Evolutionary conservation across 2,113 vertebrate genomes (phyloP).

Genomic region (Stigmatopora argus): DNA sequence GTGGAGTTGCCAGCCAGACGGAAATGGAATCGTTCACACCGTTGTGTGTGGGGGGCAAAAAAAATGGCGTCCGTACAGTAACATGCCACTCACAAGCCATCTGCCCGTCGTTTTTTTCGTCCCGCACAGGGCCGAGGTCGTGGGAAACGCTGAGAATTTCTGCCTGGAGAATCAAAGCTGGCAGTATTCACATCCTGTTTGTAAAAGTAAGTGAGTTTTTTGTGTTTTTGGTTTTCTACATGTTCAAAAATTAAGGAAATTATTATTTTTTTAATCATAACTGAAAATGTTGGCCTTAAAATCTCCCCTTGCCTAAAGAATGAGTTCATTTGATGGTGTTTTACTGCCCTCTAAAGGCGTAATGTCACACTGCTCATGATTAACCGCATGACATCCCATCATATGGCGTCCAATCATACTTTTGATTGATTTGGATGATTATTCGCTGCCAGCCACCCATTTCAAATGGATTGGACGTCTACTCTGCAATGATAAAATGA

Average conservation of each 20-base stretch:
- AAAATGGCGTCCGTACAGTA: conserved; percentile 29
- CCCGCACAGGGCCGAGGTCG: conserved; percentile 58
- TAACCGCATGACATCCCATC: neutral
- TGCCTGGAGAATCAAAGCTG: conserved; percentile 70
- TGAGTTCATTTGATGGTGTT: conserved; percentile 19
- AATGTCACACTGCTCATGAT: conserved; percentile 10
- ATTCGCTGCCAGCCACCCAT: too few species aligned
- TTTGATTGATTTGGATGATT: too few species aligned
- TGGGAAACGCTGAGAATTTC: conserved; percentile 70
- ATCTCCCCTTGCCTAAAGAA: neutral
- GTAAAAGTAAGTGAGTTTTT: conserved; percentile 65
- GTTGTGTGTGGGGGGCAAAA: conserved; percentile 5
- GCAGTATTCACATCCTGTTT: conserved; percentile 71
- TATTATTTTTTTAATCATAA: neutral
- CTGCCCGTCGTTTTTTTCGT: conserved; percentile 26
- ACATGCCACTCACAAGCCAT: conserved; percentile 25
- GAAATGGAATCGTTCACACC: conserved; percentile 33
- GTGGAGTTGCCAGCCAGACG: conserved; percentile 56
- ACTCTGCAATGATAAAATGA: too few species aligned
- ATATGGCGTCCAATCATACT: too few species aligned
- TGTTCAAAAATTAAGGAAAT: neutral
- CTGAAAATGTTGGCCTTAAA: neutral
- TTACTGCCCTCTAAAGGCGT: conserved; percentile 57
- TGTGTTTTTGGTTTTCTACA: neutral
- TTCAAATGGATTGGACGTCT: too few species aligned